These are phyloP conservation scores for Sylvicola cinctus DNA, from an alignment of 2,888 invertebrate genomes.

Conservation along the genomic window DNA sequence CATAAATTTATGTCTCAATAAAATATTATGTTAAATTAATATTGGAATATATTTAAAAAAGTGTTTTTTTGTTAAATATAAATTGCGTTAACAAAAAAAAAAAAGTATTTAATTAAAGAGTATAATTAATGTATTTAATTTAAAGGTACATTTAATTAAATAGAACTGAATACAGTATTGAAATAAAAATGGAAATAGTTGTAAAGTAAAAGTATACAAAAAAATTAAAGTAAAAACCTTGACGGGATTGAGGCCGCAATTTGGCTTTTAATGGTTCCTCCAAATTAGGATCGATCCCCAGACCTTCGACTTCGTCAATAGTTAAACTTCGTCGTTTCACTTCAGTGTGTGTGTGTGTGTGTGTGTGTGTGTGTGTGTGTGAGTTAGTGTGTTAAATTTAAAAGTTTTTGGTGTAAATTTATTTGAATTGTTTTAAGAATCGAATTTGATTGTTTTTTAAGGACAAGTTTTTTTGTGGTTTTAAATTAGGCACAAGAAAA, in stretches of 20 bases:
- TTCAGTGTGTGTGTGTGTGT: slow-evolving; percentile 3
- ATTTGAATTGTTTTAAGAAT: too few relatives aligned
- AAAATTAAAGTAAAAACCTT: slow-evolving; percentile 28
- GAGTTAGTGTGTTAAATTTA: neutral
- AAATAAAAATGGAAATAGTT: neutral
- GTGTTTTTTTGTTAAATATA: too few relatives aligned
- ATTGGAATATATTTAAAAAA: too few relatives aligned
- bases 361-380: neutral
- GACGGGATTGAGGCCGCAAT: slow-evolving; percentile 36
- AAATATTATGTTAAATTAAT: too few relatives aligned
- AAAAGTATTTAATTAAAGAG: neutral
- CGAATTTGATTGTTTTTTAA: too few relatives aligned
- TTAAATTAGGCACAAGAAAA: neutral
- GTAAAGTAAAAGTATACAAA: slow-evolving; percentile 1
- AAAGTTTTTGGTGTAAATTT: neutral
- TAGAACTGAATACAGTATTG: neutral
- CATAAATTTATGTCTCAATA: too few relatives aligned
- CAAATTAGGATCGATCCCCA: slow-evolving; percentile 30
- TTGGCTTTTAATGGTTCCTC: slow-evolving; percentile 43
- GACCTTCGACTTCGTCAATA: slow-evolving; percentile 35
- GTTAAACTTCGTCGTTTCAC: slow-evolving; percentile 42
- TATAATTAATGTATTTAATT: neutral
- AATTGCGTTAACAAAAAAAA: neutral
- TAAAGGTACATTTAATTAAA: neutral
- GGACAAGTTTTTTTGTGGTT: too few relatives aligned